Base-by-base conservation (phyloP, 2,888 invertebrate genomes). In the Drosophila pegasa region DNA sequence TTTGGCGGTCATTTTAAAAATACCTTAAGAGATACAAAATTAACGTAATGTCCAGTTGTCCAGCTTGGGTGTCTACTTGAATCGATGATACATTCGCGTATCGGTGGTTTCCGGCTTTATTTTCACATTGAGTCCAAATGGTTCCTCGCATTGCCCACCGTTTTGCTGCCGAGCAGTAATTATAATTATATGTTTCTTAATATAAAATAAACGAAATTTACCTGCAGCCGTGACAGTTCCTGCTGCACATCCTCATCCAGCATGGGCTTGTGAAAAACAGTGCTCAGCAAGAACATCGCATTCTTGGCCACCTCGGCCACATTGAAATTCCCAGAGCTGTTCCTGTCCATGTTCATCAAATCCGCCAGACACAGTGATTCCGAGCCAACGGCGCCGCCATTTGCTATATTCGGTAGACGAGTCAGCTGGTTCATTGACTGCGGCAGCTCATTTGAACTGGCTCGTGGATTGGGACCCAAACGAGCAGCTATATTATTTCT, bases 231-330 rank as follows among this genome's bases (percentile, higher is more conserved):
- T 2, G 85, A 84, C 43, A 90, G 76, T 47, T 89, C 80, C 45
- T 86, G 88, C 60, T 91, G 90, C 8, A 91, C 65, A 22, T 87
- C 77, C 63, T 80, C 78, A 61, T 90, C 84, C 29, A 88, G 86
- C 0, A 80, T 74, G 0, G 87, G 87, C 38, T 86, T 85, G 27
- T 88, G 87, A 0, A 75, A 64, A 0, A 82, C 74, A 4, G 68
- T 73, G 22, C 72, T 78, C 29, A 90, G 61, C 8, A 91, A 68
- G 1, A 84, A 65, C 7, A 78, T 18, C 1, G 75, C 64, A 29
- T 78, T 69, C 5, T 41, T 69, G 4, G 80, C 83, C 16, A 85
- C 63, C 16, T 73, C 66, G 0, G 10, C 12, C 1, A 58, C 35
- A 29, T 71, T 50, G 0, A 52, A 18, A 12, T 48, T 43, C 0